Evolutionary conservation across 2,797 vertebrate genomes (phyloP).

Genomic region (Varecia variegata): DNA sequence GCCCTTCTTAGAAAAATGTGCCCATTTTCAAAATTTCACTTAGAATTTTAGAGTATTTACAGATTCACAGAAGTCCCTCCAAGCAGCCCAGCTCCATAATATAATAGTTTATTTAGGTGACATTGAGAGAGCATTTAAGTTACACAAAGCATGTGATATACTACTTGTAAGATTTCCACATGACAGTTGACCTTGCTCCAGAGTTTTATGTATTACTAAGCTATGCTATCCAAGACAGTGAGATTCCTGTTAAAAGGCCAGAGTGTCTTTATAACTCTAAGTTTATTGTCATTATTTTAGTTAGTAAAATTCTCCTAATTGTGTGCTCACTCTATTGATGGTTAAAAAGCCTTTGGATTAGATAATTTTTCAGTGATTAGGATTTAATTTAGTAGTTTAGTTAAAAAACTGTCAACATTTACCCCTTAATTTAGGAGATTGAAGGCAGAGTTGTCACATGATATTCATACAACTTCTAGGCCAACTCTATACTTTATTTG

Average conservation of each 20-base stretch:
- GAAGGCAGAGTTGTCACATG: not conserved
- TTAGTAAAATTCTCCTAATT: not conserved
- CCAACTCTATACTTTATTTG: not conserved
- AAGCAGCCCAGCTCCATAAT: not conserved
- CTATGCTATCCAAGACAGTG: not conserved
- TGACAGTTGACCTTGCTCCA: not conserved
- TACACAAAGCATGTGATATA: not conserved
- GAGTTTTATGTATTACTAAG: not conserved
- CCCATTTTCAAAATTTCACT: not conserved
- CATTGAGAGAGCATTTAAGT: not conserved
- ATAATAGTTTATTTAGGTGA: not conserved
- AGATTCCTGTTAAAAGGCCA: not conserved
- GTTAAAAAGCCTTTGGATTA: not conserved
- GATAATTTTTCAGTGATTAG: not conserved
- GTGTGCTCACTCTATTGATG: not conserved
- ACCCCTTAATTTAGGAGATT: slow-evolving; percentile 20
- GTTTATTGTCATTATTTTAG: not conserved
- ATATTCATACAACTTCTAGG: not conserved
- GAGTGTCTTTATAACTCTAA: not conserved
- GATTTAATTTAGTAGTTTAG: not conserved
- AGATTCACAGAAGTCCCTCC: not conserved
- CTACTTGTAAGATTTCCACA: not conserved
- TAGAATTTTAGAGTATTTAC: not conserved
- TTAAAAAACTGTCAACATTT: not conserved
- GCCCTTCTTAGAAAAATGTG: slow-evolving; percentile 3